phyloP scores from a whole-genome alignment of 1,140 invertebrate species.

The Spodoptera litura region DNA sequence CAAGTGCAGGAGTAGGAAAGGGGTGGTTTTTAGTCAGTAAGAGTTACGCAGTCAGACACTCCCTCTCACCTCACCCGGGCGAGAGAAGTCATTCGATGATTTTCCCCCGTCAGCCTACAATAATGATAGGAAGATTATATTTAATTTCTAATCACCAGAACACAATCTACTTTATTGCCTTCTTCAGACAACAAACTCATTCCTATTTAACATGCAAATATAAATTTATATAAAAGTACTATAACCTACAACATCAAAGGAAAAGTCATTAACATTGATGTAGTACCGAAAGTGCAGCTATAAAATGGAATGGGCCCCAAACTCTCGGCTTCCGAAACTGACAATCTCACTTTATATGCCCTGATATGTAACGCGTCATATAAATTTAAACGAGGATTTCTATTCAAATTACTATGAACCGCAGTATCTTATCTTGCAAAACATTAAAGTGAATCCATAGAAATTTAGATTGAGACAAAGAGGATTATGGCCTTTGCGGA shows the following conservation, averaged over 20 bases:
- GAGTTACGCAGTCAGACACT: too few species aligned
- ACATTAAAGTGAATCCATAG: slow-evolving; percentile 16
- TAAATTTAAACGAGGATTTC: slow-evolving; percentile 10
- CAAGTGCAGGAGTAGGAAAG: too few species aligned
- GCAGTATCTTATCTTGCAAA: slow-evolving; percentile 6
- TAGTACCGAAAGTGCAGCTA: background rate
- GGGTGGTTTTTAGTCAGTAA: too few species aligned
- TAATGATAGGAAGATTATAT: too few species aligned
- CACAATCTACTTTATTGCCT: too few species aligned
- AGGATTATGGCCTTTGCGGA: background rate
- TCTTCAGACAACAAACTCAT: too few species aligned
- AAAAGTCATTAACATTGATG: background rate
- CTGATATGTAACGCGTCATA: slow-evolving; percentile 4
- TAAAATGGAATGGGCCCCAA: background rate
- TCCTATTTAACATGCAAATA: too few species aligned
- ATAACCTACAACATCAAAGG: background rate
- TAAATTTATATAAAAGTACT: background rate
- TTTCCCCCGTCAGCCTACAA: too few species aligned
- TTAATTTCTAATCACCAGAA: too few species aligned
- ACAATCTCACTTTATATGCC: slow-evolving; percentile 8
- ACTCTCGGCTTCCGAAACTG: background rate
- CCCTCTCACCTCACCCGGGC: too few species aligned
- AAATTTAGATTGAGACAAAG: slow-evolving; percentile 16
- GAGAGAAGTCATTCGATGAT: too few species aligned
- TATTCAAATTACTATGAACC: slow-evolving; percentile 8